Percentiles rank a stretch among this genome's conserved stretches.
Evolutionary conservation across 2,797 vertebrate genomes (phyloP).

Genomic region (Sphenodon punctatus): DNA sequence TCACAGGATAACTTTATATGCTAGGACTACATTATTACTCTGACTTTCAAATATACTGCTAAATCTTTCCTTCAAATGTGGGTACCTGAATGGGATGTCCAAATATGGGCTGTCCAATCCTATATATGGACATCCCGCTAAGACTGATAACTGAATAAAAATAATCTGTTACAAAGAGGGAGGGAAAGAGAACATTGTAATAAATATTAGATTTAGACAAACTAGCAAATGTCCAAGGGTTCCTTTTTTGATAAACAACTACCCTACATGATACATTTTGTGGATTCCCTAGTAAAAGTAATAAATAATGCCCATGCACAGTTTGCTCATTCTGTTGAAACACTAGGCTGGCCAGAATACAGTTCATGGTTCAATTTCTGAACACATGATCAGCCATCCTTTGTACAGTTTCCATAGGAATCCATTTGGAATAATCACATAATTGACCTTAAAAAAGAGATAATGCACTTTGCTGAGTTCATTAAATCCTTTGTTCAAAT

Average conservation of each 20-base stretch:
- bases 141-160: too few species aligned
- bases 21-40: background rate
- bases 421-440: constrained; percentile 57
- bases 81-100: background rate
- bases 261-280: background rate
- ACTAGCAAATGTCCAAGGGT: background rate
- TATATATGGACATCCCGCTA: background rate
- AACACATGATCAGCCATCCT: background rate
- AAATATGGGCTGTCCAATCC: too few species aligned
- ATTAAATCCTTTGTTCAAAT: background rate
- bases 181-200: too few species aligned
- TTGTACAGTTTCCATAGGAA: constrained; percentile 50
- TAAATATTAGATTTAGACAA: background rate
- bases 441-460: background rate
- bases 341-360: background rate
- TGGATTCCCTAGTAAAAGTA: background rate
- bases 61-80: background rate
- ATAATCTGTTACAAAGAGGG: too few species aligned
- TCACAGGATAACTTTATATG: too few species aligned
- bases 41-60: background rate
- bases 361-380: background rate
- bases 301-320: background rate
- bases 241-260: background rate
- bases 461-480: background rate
- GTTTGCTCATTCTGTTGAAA: background rate